These are phyloP conservation scores for Quadriops clusia DNA, from an alignment of 2,888 invertebrate species.

Conservation along the genomic window DNA sequence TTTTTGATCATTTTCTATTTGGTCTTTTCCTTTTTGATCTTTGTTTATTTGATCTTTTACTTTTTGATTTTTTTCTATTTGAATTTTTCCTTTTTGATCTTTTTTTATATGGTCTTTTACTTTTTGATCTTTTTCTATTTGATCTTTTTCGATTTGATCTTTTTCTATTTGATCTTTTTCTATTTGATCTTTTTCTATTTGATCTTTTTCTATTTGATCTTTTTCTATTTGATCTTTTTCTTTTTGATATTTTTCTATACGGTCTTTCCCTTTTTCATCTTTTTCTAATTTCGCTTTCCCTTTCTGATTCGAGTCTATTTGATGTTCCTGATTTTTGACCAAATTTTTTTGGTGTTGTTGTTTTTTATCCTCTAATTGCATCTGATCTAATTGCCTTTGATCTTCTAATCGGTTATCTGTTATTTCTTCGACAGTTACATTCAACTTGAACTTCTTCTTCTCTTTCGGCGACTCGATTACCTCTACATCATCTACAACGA, in stretches of 20 bases:
- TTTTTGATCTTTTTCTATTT: neutral
- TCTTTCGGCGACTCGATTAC: conserved; percentile 45
- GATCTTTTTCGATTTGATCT: neutral
- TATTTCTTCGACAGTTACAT: conserved; percentile 30
- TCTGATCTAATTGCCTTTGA: too few relatives aligned
- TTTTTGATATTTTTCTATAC: conserved; percentile 9
- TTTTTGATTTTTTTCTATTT: too few relatives aligned
- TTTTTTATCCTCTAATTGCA: too few relatives aligned
- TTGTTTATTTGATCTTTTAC: conserved; percentile 8
- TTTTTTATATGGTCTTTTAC: neutral
- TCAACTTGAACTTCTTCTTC: conserved; percentile 30
- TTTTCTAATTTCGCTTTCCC: conserved; percentile 9
- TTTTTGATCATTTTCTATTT: too few relatives aligned
- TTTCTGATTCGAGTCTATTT: conserved; percentile 5
- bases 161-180: neutral
- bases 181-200: neutral
- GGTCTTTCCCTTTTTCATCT: conserved; percentile 9
- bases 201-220: conserved; percentile 11
- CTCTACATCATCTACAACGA: conserved; percentile 44
- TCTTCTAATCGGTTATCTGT: conserved; percentile 5
- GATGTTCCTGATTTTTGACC: too few relatives aligned
- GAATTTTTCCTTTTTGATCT: conserved; percentile 15
- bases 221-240: conserved; percentile 10
- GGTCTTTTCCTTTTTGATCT: conserved; percentile 10
- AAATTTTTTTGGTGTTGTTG: too few relatives aligned